Base-by-base conservation (phyloP, 2,113 vertebrate species). In the Diphyllodes magnificus region DNA sequence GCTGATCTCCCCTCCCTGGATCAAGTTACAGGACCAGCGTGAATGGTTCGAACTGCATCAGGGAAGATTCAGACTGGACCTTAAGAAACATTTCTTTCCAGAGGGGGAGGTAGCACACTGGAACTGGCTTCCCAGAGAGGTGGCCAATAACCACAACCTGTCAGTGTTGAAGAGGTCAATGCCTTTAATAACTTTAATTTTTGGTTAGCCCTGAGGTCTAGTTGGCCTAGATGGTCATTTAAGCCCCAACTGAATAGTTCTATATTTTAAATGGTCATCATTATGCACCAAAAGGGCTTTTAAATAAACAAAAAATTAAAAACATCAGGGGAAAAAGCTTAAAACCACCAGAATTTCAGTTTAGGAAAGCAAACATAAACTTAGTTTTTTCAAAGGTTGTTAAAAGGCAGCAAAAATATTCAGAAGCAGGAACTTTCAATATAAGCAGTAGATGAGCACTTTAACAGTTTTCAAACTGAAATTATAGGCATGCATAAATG, bases 1-100 rank as follows among this genome's bases (percentile, higher is more conserved):
- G 25, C 24, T 40, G 14, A 33, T 2, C n/a, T 53, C 4, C 2
- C n/a, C 69, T 81, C 28, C 28, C 24, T 44, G 24, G 5, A 60
- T 16, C 28, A 37, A 44, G 13, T 30, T 35, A 49, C 11, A 57
- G n/a, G 7, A 19, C 0, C 0, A 2, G 0, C 14, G 15, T 23
- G 33, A 72, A 53, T 8, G 7, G 16, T 10, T 61, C 39, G 39
- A 53, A 51, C 17, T 56, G 5, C 1, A 1, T 2, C 10, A 39
- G 53, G 8, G 10, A 4, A 64, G 8, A 10, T 45, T 44, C 11
- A 31, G 5, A 8, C 4, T 45, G 39, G 19, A 8, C 8, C 10
- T 30, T 6, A 11, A 47, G 30, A 75, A 82, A 28, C 6, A 21
- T 56, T 81, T 69, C 11, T 85, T 24, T 37, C 60, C 23, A 0